These are phyloP conservation scores for Eupelmus urozonus DNA, from an alignment of 2,888 invertebrate species.

Conservation along the genomic window DNA sequence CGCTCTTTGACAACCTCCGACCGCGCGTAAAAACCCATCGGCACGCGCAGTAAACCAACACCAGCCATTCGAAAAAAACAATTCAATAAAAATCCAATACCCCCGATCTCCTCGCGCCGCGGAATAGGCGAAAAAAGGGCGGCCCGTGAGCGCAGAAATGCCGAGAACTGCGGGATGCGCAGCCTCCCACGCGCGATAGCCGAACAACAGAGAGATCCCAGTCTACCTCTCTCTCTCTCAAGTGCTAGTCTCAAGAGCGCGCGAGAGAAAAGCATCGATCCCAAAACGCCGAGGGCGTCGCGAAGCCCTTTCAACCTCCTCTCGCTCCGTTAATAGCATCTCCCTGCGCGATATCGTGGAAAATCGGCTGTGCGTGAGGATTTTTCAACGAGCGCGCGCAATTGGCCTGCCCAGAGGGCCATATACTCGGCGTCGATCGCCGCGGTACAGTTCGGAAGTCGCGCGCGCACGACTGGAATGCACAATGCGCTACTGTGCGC, in stretches of 20 bases:
- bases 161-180: conserved; percentile 68
- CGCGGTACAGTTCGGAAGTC: conserved; percentile 16
- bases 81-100: background rate
- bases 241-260: background rate
- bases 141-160: conserved; percentile 53
- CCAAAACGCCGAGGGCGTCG: conserved; percentile 51
- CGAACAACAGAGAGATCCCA: conserved; percentile 18
- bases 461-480: background rate
- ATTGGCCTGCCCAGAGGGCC: background rate
- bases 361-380: conserved; percentile 33
- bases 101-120: too few relatives aligned
- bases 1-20: too few relatives aligned
- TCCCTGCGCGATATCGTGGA: conserved; percentile 38
- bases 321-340: conserved; percentile 25
- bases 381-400: conserved; percentile 23
- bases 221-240: conserved; percentile 22
- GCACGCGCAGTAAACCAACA: too few relatives aligned
- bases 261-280: conserved; percentile 27
- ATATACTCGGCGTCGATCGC: background rate
- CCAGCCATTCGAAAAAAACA: background rate
- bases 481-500: conserved; percentile 19
- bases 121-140: background rate
- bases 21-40: too few relatives aligned
- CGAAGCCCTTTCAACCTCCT: conserved; percentile 34
- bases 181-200: conserved; percentile 70